Conservation (phyloP, 2,797 vertebrate species). For the Sarcoramphus papa region DNA sequence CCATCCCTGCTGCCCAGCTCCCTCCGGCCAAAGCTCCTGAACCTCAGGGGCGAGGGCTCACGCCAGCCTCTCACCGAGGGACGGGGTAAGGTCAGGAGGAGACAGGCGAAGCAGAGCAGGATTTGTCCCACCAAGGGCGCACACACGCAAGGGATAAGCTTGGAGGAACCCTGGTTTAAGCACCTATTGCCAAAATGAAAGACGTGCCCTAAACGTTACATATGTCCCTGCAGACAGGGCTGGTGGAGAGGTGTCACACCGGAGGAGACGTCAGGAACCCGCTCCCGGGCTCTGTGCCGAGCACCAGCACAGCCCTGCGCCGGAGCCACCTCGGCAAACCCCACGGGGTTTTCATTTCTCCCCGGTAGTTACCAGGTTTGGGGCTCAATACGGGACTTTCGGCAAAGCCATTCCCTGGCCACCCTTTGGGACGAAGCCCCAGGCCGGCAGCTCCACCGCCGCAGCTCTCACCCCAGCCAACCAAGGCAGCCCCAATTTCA, state of each 20-base stretch:
- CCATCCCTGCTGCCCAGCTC: background rate
- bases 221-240: accelerated
- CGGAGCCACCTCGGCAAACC: accelerated
- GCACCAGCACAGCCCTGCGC: background rate
- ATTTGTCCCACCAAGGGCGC: background rate
- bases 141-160: accelerated
- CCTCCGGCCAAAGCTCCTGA: background rate
- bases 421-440: background rate
- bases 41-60: background rate
- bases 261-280: accelerated
- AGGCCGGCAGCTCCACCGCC: accelerated
- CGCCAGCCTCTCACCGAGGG: accelerated
- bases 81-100: background rate
- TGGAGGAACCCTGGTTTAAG: accelerated
- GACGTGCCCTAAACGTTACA: background rate
- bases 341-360: accelerated
- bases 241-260: background rate
- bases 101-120: accelerated
- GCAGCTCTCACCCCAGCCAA: accelerated
- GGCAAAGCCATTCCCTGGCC: background rate
- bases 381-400: background rate
- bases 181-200: background rate
- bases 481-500: accelerated
- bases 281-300: accelerated
- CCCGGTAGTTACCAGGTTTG: accelerated